These are phyloP conservation scores for Pseudomugil gertrudae DNA, from an alignment of 2,797 vertebrate genomes.

Conservation along the genomic window DNA sequence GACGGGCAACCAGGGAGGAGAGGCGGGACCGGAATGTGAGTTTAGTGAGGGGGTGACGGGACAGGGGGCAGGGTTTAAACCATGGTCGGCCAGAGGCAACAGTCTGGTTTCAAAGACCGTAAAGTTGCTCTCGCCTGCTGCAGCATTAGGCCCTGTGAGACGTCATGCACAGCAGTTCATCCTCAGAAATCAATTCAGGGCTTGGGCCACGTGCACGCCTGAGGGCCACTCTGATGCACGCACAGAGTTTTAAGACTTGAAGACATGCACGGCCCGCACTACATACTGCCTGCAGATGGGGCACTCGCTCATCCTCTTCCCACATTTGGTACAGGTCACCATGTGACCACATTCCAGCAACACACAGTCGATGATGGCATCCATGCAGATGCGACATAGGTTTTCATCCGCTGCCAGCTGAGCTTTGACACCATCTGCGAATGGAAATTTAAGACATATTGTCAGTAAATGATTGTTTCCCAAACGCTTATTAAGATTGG, in stretches of 20 bases:
- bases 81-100: slow-evolving; percentile 52
- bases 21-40: slow-evolving; percentile 26
- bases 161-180: slow-evolving; percentile 62
- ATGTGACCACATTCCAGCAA: slow-evolving; percentile 98
- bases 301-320: slow-evolving; percentile 98
- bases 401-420: slow-evolving; percentile 91
- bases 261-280: slow-evolving; percentile 95
- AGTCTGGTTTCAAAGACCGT: slow-evolving; percentile 48
- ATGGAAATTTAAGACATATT: slow-evolving; percentile 1
- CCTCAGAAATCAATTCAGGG: slow-evolving; percentile 46
- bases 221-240: slow-evolving; percentile 14
- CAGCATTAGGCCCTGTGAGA: slow-evolving; percentile 51
- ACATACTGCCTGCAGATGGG: slow-evolving; percentile 99
- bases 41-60: slow-evolving; percentile 33
- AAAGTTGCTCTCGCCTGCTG: slow-evolving; percentile 48
- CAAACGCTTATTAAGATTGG: slow-evolving; percentile 8
- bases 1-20: slow-evolving; percentile 38
- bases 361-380: slow-evolving; percentile 95
- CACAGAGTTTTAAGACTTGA: slow-evolving; percentile 88
- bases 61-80: slow-evolving; percentile 10
- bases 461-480: slow-evolving; percentile 6
- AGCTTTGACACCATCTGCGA: slow-evolving; percentile 87
- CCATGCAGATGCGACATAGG: slow-evolving; percentile 98
- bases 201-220: slow-evolving; percentile 18
- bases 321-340: slow-evolving; percentile 98